Base-by-base conservation (phyloP, 1,140 invertebrate species). In the Tribolium madens region DNA sequence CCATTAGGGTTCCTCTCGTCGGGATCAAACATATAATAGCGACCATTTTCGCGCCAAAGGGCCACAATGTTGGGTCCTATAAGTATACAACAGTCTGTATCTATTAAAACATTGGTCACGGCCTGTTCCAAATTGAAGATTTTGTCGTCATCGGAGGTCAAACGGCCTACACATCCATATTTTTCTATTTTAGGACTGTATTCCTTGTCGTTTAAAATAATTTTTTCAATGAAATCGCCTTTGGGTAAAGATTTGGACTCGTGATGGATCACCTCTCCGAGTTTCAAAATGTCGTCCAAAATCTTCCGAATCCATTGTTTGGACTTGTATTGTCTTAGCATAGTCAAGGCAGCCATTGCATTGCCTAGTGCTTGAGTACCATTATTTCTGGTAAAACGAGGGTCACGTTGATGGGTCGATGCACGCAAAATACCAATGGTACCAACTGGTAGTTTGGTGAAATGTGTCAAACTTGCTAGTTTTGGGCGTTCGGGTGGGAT, bases 21-120 rank as follows among this genome's bases (percentile, higher is more conserved):
- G 0, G 84, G 84, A 75, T 84, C 84, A 73, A 84, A 83, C 81
- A 82, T 83, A 52, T 80, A 84, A 76, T 79, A 84, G 1, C 53
- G 12, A 9, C 69, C 73, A 21, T 83, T 80, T 72, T 84, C 82
- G 2, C 70, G 33, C 84, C 84, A 84, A 17, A 84, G 69, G 0
- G 84, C 82, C 18, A 84, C 71, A 7, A 77, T 76, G 17, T 81
- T 15, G 1, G 84, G 84, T 6, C 84, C 84, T 2, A 76, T 33
- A 14, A 85, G 52, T 5, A 85, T 81, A 36, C 84, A 82, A 73
- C 80, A 80, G 14, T 83, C 82, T 21, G 81, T 53, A 15, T 84
- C 82, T 2, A 75, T 74, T 6, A 85, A 74, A 26, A 83, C 81
- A 18, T 83, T 82, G 14, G 78, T 75, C 9, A 85, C 64, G 21